Conservation (phyloP, 2,797 vertebrate genomes). For the Melopsittacus undulatus region DNA sequence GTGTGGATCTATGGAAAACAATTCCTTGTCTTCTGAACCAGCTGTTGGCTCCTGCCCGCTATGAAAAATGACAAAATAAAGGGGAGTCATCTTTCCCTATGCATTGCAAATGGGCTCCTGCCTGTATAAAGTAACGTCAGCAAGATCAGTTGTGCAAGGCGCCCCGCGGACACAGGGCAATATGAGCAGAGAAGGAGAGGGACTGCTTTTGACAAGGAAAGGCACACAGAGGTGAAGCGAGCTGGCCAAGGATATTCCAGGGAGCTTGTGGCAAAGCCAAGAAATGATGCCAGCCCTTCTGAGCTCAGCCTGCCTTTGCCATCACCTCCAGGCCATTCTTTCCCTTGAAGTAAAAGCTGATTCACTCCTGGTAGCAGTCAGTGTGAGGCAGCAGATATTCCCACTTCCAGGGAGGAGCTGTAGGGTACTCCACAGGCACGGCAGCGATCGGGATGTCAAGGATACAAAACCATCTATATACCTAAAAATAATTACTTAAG, state of each 20-base stretch:
- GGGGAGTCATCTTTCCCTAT: background rate
- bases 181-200: background rate
- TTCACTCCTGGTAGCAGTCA: conserved; percentile 32
- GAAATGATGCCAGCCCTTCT: conserved; percentile 52
- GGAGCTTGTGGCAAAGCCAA: conserved; percentile 49
- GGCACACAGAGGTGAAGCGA: conserved; percentile 23
- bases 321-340: conserved; percentile 64
- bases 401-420: background rate
- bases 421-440: background rate
- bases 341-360: conserved; percentile 53
- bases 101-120: background rate
- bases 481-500: background rate
- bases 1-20: rapidly evolving
- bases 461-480: background rate
- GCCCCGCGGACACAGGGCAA: background rate
- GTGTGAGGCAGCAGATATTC: conserved; percentile 34
- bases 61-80: background rate
- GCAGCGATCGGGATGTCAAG: background rate
- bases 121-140: background rate
- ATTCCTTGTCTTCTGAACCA: background rate
- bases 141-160: background rate
- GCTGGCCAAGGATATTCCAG: conserved; percentile 44
- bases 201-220: conserved; percentile 11
- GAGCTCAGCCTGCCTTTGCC: conserved; percentile 52
- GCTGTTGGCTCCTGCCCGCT: background rate